A percentile compares a stretch with the other conserved stretches of the same genome.
Conservation (phyloP, 2,113 vertebrate genomes). For the Sitta europaea region DNA sequence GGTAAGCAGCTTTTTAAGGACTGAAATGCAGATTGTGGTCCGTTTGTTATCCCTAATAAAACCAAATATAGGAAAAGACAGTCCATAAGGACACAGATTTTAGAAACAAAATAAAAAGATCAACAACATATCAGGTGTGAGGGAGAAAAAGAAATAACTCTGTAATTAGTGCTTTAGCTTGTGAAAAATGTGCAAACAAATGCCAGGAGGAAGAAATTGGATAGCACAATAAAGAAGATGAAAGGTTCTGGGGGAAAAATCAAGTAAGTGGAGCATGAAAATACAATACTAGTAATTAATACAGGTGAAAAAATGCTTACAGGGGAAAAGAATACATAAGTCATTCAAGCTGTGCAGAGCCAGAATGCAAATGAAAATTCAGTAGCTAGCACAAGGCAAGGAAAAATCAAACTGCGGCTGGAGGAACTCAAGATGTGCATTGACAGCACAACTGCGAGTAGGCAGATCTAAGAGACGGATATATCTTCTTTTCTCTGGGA, state of each 20-base stretch:
- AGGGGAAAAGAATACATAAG: neutral
- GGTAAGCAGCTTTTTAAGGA: neutral
- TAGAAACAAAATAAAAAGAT: neutral
- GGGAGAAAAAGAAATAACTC: neutral
- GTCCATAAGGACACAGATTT: neutral
- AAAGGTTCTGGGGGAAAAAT: neutral
- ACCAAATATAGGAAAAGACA: neutral
- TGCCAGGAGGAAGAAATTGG: neutral
- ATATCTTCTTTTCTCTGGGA: neutral
- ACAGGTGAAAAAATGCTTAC: neutral
- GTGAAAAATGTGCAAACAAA: neutral
- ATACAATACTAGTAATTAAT: conserved; percentile 30
- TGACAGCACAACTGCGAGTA: conserved; percentile 32
- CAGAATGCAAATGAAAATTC: conserved; percentile 29
- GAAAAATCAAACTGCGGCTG: conserved; percentile 2
- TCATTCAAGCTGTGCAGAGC: conserved; percentile 21
- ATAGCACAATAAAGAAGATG: neutral
- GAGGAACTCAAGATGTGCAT: conserved; percentile 13
- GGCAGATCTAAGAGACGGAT: conserved; percentile 3
- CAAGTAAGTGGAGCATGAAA: conserved; percentile 11
- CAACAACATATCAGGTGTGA: neutral
- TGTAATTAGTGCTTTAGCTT: neutral
- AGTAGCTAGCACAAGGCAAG: conserved; percentile 1
- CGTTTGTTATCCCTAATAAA: neutral
- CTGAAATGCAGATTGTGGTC: neutral